Percentiles rank a stretch among this genome's conserved stretches.
Evolutionary conservation across 2,797 vertebrate species (phyloP).

Genomic region (Selene dorsalis): DNA sequence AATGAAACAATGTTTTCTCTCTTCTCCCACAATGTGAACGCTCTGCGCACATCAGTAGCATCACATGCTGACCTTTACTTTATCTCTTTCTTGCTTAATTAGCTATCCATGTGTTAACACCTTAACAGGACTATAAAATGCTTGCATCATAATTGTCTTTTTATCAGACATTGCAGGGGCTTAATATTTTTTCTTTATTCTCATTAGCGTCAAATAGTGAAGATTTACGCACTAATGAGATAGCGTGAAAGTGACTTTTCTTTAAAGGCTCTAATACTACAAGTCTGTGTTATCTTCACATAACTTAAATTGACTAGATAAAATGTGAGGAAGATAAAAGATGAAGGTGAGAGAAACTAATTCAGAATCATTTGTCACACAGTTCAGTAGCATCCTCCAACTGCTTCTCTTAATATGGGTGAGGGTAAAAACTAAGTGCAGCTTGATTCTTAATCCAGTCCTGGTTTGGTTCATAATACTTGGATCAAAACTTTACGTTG

Average conservation of each 20-base stretch:
- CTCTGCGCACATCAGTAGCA: conserved; percentile 1
- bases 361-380: conserved; percentile 22
- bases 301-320: conserved; percentile 24
- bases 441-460: neutral
- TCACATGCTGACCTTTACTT: conserved; percentile 62
- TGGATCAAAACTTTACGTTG: neutral
- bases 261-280: conserved; percentile 15
- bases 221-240: conserved; percentile 37
- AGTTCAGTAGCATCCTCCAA: neutral
- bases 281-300: conserved; percentile 19
- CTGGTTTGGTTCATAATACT: neutral
- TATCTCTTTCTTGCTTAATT: conserved; percentile 73
- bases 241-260: conserved; percentile 45
- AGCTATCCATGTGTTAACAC: conserved; percentile 59
- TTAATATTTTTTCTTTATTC: conserved; percentile 65
- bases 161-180: conserved; percentile 63
- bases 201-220: conserved; percentile 59
- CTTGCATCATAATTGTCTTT: conserved; percentile 65
- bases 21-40: conserved; percentile 17
- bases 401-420: neutral
- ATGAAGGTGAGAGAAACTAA: neutral
- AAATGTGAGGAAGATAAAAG: conserved; percentile 12
- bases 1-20: conserved; percentile 22
- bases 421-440: neutral
- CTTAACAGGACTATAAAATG: conserved; percentile 69